Evolutionary conservation across 2,113 vertebrate genomes (phyloP), one percentile per base, ranked within the genome.

Genomic region (Poecile atricapillus): DNA sequence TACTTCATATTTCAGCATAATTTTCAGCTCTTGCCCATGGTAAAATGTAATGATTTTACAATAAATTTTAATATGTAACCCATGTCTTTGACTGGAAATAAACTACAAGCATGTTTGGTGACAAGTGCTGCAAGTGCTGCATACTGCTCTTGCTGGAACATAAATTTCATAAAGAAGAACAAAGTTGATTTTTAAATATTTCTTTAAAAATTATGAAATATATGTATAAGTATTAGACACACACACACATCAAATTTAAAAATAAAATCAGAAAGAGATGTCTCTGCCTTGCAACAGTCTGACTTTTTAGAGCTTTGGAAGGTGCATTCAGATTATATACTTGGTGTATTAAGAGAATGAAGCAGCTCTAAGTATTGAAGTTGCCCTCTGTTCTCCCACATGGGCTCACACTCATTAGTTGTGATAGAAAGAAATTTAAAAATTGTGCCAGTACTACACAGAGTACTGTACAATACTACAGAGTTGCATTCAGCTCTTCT

Each of bases 81-180:
- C 58, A 5, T 80, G 35, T 18, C 35, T 84, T 84, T 75, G 59
- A 64, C 70, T 53, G 18, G 39, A 78, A 91, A 44, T 55, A 84
- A 87, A 50, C 9, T 3, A 4, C 9, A 83, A 65, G 33, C 53
- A 21, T 4, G 1, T n/a, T 21, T 6, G 25, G 23, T 62, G 64
- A 60, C 27, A 87, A 65, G 10, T 16, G 21, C 15, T 62, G 14
- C 27, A 87, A 65, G 10, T 16, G 21, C 15, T 62, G 14, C 12
- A 1, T 76, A 24, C 11, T 64, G 33, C 19, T 11, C 5, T 30
- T 15, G 3, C 27, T 39, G 30, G 21, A 9, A 81, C 0, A 1
- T 5, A 46, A 12, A 46, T 74, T 89, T 87, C 19, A 13, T 15
- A 74, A 55, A 21, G 30, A 68, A 85, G 16, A 84, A 59, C 24